phyloP scores from a whole-genome alignment of 1,140 invertebrate species.

The Lasaia peninsularis region DNA sequence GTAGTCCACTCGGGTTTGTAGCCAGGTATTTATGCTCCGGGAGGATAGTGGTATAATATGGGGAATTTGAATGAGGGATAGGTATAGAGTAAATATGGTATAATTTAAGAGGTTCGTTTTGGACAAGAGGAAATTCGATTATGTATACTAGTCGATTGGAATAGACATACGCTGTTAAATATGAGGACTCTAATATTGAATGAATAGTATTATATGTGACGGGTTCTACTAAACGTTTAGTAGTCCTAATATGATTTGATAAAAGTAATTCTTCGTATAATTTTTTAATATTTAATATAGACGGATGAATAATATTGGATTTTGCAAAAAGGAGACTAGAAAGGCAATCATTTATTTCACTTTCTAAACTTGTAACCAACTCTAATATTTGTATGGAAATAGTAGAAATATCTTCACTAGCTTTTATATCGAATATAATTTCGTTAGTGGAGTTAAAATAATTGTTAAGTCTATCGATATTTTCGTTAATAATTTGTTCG shows the following conservation, averaged over 20 bases:
- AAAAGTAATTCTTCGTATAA: constrained; percentile 19
- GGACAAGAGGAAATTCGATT: constrained; percentile 31
- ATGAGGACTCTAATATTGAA: constrained; percentile 30
- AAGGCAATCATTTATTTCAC: constrained; percentile 35
- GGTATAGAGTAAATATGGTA: constrained; percentile 33
- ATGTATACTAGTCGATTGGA: constrained; percentile 32
- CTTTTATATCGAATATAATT: constrained; percentile 7
- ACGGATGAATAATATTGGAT: constrained; percentile 38
- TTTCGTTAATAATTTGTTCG: constrained; percentile 15
- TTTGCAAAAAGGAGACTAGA: constrained; percentile 37
- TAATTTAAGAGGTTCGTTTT: constrained; percentile 24
- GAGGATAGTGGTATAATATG: constrained; percentile 17
- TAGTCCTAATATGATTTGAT: constrained; percentile 27
- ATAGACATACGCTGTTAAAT: constrained; percentile 30
- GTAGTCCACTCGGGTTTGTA: constrained; percentile 25
- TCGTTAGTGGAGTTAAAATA: constrained; percentile 2
- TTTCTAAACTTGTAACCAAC: constrained; percentile 27
- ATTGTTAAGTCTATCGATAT: constrained; percentile 11
- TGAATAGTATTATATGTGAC: constrained; percentile 27
- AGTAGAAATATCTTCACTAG: constrained; percentile 4
- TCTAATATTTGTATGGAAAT: constrained; percentile 27
- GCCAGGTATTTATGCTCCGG: constrained; percentile 31
- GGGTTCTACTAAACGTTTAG: constrained; percentile 22
- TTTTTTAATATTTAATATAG: constrained; percentile 37
- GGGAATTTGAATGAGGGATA: constrained; percentile 32